Percentiles rank a stretch among this genome's conserved stretches.
These are phyloP conservation scores for Morphnarchus princeps DNA, from an alignment of 2,113 vertebrate species.

Conservation along the genomic window DNA sequence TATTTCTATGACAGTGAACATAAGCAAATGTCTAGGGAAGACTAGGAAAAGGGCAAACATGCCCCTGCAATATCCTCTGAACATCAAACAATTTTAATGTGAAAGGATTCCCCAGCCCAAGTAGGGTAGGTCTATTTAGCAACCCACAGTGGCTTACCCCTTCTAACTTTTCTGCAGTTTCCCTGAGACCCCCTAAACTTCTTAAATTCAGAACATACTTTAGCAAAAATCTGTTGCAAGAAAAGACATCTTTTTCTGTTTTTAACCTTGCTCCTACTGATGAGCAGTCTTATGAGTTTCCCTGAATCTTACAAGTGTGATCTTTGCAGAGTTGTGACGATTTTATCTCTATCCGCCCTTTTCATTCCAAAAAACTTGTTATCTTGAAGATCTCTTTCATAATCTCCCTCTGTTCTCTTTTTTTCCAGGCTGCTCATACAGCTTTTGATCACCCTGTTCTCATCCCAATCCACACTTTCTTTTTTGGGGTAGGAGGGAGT, in stretches of 20 bases:
- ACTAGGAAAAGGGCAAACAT: not conserved
- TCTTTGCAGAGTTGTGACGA: not conserved
- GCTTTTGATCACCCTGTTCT: not conserved
- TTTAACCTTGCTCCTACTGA: not conserved
- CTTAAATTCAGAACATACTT: not conserved
- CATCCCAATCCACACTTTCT: not conserved
- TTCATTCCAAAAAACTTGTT: not conserved
- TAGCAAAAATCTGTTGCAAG: not conserved
- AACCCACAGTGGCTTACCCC: not conserved
- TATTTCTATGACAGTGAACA: not conserved
- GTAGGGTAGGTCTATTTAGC: not conserved
- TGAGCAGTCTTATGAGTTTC: not conserved
- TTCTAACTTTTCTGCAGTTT: not conserved
- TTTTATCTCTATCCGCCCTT: not conserved
- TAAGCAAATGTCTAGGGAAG: not conserved
- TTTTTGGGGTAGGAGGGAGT: not conserved
- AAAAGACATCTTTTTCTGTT: not conserved
- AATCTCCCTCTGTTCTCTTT: not conserved
- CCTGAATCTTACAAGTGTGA: not conserved
- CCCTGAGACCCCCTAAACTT: not conserved
- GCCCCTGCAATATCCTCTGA: not conserved
- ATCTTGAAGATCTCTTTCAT: not conserved
- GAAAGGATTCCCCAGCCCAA: not conserved
- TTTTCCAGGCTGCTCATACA: not conserved
- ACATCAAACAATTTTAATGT: not conserved